Conservation (phyloP, 2,888 invertebrate genomes). For the Parnassius glacialis region DNA sequence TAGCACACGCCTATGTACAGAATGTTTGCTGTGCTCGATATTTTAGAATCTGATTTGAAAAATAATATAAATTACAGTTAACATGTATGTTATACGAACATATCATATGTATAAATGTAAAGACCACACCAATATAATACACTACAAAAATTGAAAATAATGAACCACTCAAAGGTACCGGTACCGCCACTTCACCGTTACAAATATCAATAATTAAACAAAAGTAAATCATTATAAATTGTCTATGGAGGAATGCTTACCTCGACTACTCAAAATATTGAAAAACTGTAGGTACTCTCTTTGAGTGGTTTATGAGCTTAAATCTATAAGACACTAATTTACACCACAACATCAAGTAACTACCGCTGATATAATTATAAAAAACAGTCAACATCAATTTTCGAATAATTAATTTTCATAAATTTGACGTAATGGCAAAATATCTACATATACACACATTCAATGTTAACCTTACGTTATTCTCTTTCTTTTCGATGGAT, state of each 20-base stretch:
- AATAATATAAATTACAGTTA: constrained; percentile 58
- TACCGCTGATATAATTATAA: constrained; percentile 80
- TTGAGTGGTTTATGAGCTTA: constrained; percentile 67
- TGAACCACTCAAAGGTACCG: constrained; percentile 66
- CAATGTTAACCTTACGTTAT: constrained; percentile 51
- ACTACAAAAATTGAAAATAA: constrained; percentile 74
- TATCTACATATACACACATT: constrained; percentile 76
- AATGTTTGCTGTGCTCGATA: constrained; percentile 66
- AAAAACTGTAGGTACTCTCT: constrained; percentile 44
- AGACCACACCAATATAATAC: constrained; percentile 78
- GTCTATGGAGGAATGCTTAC: constrained; percentile 19
- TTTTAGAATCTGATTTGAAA: constrained; percentile 66
- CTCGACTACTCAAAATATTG: constrained; percentile 18
- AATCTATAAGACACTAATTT: constrained; percentile 78
- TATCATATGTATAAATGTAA: constrained; percentile 55
- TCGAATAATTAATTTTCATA: constrained; percentile 73
- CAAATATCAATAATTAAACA: too few relatives aligned
- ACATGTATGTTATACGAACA: constrained; percentile 71
- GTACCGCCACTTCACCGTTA: constrained; percentile 12
- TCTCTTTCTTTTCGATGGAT: constrained; percentile 58
- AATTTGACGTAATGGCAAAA: constrained; percentile 76
- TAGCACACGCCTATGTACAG: constrained; percentile 72
- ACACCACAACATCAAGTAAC: constrained; percentile 82
- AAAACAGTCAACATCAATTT: constrained; percentile 82
- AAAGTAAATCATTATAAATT: constrained; percentile 3